These are phyloP conservation scores for Pheosia gnoma DNA, from an alignment of 2,888 invertebrate genomes.

Conservation along the genomic window DNA sequence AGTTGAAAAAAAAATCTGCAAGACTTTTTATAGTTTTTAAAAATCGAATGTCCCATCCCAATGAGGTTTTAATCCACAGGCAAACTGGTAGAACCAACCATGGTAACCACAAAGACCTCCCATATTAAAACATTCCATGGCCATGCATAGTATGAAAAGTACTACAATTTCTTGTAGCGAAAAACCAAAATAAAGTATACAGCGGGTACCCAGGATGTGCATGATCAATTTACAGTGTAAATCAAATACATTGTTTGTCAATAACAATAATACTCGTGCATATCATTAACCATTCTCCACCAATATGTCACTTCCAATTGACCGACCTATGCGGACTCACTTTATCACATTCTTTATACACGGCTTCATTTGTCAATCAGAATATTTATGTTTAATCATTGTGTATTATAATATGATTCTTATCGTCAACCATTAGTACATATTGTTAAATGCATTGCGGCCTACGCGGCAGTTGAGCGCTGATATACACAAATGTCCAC, in stretches of 20 bases:
- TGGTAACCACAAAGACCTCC: conserved; percentile 47
- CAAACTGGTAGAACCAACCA: conserved; percentile 51
- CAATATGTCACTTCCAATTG: conserved; percentile 69
- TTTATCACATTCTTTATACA: conserved; percentile 36
- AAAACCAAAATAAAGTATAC: conserved; percentile 60
- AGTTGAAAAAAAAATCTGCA: conserved; percentile 29
- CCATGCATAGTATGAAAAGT: conserved; percentile 74
- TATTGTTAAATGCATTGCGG: conserved; percentile 77
- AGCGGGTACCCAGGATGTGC: conserved; percentile 73
- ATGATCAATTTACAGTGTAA: conserved; percentile 74
- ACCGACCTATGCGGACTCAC: conserved; percentile 54
- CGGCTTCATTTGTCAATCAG: conserved; percentile 34
- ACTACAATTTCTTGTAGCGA: conserved; percentile 68
- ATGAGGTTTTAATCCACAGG: conserved; percentile 52
- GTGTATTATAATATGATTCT: conserved; percentile 39
- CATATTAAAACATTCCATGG: conserved; percentile 68
- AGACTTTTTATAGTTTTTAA: conserved; percentile 28
- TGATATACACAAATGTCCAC: conserved; percentile 36
- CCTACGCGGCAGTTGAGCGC: conserved; percentile 66
- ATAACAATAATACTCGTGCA: conserved; percentile 46
- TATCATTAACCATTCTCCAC: conserved; percentile 52
- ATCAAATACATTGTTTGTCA: conserved; percentile 51
- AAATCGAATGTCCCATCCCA: conserved; percentile 41
- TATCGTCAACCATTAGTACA: conserved; percentile 75
- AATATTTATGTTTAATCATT: conserved; percentile 31